A percentile compares a stretch with the other conserved stretches of the same genome.
These are phyloP conservation scores for Siniperca chuatsi DNA, from an alignment of 2,113 vertebrate species.

Conservation along the genomic window DNA sequence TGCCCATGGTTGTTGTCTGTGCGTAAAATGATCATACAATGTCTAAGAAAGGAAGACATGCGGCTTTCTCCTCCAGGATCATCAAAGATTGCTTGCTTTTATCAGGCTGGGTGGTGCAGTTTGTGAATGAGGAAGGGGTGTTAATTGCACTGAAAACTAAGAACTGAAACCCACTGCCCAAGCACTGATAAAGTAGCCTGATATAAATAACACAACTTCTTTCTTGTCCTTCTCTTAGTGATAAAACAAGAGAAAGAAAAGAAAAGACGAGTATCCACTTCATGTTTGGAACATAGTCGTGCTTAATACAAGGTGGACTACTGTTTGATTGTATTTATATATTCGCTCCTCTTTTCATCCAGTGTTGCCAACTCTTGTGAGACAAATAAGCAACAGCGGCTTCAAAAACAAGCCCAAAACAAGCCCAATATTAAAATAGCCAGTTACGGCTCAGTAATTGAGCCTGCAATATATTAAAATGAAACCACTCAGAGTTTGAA, in stretches of 20 bases:
- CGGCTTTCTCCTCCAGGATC: neutral
- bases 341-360: too few species aligned
- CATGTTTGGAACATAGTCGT: neutral
- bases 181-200: neutral
- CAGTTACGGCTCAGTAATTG: too few species aligned
- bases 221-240: neutral
- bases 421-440: too few species aligned
- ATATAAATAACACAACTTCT: neutral
- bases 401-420: too few species aligned
- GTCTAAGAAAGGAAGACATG: neutral
- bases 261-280: neutral
- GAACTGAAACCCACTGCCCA: neutral
- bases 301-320: neutral
- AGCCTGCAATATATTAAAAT: too few species aligned
- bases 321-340: neutral
- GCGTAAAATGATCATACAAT: neutral
- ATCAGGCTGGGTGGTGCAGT: neutral
- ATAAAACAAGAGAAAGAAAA: neutral
- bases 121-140: neutral
- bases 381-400: too few species aligned
- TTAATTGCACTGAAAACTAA: neutral
- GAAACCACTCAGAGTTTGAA: too few species aligned
- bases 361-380: too few species aligned
- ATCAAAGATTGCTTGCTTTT: neutral
- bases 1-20: conserved; percentile 2